These are phyloP conservation scores for Rhinogobius similis DNA, from an alignment of 2,113 vertebrate species.

Conservation along the genomic window DNA sequence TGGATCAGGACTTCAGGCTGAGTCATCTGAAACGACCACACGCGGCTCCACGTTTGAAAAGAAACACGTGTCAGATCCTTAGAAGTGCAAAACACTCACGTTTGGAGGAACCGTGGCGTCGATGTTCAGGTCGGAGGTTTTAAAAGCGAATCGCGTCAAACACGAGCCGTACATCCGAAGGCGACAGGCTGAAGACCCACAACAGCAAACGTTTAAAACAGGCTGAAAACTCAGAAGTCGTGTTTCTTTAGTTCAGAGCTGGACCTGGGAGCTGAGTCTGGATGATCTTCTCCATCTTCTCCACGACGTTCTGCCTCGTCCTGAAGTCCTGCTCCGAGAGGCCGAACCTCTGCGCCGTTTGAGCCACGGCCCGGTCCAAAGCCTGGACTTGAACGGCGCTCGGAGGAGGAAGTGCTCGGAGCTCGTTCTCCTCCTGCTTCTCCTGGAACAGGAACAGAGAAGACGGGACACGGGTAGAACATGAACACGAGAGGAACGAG, in stretches of 20 bases:
- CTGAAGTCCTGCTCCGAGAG: conserved; percentile 91
- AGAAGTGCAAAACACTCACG: conserved; percentile 75
- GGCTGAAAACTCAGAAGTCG: neutral
- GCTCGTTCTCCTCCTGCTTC: conserved; percentile 96
- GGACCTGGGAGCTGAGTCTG: conserved; percentile 86
- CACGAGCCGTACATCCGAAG: conserved; percentile 95
- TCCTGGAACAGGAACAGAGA: conserved; percentile 75
- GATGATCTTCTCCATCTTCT: conserved; percentile 89
- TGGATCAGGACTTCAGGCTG: conserved; percentile 97
- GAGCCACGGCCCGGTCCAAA: conserved; percentile 83
- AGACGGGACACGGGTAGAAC: too few relatives aligned
- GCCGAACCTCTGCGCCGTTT: conserved; percentile 84
- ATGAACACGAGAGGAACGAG: too few relatives aligned
- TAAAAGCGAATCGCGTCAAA: conserved; percentile 94
- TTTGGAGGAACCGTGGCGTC: conserved; percentile 89
- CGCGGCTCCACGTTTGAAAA: neutral
- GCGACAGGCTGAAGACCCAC: conserved; percentile 83
- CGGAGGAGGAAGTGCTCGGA: conserved; percentile 84
- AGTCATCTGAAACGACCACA: conserved; percentile 82
- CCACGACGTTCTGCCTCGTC: conserved; percentile 83
- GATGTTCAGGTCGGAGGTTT: conserved; percentile 94
- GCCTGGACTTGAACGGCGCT: conserved; percentile 88
- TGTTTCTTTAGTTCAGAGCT: too few relatives aligned
- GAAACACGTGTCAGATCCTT: too few relatives aligned
- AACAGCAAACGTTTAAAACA: neutral